phyloP scores from a whole-genome alignment of 2,113 vertebrate genomes.

The Oncorhynchus tshawytscha region DNA sequence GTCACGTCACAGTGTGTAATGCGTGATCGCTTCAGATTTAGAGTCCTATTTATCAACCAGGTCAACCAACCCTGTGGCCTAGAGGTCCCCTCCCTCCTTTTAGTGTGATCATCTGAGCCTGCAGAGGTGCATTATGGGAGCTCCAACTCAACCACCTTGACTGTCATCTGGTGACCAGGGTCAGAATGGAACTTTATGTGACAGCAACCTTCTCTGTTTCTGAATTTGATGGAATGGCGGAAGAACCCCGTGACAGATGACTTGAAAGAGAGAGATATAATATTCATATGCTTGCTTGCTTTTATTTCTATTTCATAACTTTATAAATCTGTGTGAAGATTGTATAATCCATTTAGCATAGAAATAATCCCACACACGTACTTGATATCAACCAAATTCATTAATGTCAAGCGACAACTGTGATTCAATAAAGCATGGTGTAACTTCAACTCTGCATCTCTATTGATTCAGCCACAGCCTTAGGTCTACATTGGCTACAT shows the following conservation, averaged over 20 bases:
- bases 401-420: background rate
- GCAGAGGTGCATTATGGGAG: no score
- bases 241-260: no score
- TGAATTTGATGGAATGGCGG: background rate
- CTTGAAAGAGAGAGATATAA: no score
- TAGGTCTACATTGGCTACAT: background rate
- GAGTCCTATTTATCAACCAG: slow-evolving; percentile 44
- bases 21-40: slow-evolving; percentile 36
- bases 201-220: background rate
- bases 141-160: background rate
- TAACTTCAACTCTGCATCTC: background rate
- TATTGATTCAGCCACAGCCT: background rate
- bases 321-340: no score
- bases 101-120: background rate
- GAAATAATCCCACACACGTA: no score
- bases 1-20: background rate
- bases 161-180: background rate
- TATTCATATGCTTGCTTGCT: no score
- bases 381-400: no score
- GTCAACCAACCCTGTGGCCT: slow-evolving; percentile 25
- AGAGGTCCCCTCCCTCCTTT: background rate
- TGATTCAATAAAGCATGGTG: background rate
- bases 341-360: no score
- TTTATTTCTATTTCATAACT: no score
- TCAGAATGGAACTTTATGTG: background rate